Percentiles rank a stretch among this genome's conserved stretches.
phyloP scores from a whole-genome alignment of 2,113 vertebrate genomes.

The Danio rerio region DNA sequence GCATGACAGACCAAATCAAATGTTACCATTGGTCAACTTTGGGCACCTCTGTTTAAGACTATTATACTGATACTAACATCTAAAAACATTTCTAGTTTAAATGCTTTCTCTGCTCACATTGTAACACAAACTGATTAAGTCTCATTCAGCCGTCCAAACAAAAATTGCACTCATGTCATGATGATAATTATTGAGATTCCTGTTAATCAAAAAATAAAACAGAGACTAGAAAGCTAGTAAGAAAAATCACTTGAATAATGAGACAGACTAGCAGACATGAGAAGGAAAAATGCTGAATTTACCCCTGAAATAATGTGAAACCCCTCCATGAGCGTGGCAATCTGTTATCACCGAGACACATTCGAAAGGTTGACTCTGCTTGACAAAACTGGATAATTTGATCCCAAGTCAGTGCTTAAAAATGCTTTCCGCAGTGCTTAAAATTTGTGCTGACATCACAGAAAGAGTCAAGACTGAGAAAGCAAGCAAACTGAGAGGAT shows the following conservation, averaged over 20 bases:
- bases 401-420: conserved; percentile 12
- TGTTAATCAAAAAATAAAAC: not conserved
- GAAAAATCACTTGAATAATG: not conserved
- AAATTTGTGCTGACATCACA: conserved; percentile 12
- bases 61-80: too few species aligned
- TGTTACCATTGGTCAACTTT: too few species aligned
- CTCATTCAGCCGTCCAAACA: not conserved
- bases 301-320: not conserved
- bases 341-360: conserved; percentile 23
- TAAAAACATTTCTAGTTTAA: not conserved
- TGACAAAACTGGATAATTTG: conserved; percentile 31
- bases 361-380: not conserved
- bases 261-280: not conserved
- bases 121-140: not conserved
- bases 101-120: not conserved
- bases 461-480: not conserved
- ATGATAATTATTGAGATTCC: conserved; percentile 1
- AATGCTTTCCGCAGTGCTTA: conserved; percentile 3
- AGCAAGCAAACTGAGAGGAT: not conserved
- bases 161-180: not conserved
- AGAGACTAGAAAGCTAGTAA: not conserved
- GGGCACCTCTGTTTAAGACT: too few species aligned
- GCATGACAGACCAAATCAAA: too few species aligned
- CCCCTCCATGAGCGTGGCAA: not conserved
- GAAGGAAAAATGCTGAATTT: conserved; percentile 6